These are phyloP conservation scores for Trisateles emortualis DNA, from an alignment of 2,888 invertebrate genomes.

Conservation along the genomic window DNA sequence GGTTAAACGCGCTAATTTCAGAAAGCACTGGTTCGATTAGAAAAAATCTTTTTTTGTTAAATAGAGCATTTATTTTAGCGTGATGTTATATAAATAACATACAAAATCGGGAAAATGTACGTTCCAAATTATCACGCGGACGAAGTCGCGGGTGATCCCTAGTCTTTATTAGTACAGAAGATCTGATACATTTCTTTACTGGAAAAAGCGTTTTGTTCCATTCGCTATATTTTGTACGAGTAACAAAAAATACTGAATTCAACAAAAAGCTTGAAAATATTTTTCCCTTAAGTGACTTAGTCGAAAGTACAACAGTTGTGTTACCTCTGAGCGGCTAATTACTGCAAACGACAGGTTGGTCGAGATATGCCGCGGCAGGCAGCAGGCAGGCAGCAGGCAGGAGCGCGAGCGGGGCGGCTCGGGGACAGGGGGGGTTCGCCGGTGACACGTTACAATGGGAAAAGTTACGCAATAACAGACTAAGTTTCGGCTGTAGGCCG, in stretches of 20 bases:
- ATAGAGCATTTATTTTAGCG: too few species aligned
- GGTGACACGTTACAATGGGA: conserved; percentile 72
- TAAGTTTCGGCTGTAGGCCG: conserved; percentile 54
- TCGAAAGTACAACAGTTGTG: conserved; percentile 52
- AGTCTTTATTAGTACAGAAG: too few species aligned
- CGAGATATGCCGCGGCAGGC: conserved; percentile 14
- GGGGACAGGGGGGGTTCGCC: conserved; percentile 25
- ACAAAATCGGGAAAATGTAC: too few species aligned
- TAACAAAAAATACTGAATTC: conserved; percentile 20
- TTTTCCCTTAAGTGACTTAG: conserved; percentile 56
- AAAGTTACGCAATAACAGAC: conserved; percentile 76
- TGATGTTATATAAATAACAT: too few species aligned
- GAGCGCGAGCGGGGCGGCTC: conserved; percentile 8
- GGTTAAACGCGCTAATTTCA: too few species aligned
- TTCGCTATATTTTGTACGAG: too few species aligned
- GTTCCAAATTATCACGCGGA: too few species aligned
- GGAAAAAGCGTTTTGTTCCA: too few species aligned
- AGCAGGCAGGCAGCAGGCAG: conserved; percentile 10
- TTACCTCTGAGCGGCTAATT: conserved; percentile 62
- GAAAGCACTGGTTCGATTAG: too few species aligned
- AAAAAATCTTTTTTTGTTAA: too few species aligned
- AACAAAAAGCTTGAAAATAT: conserved; percentile 23
- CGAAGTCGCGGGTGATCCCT: too few species aligned
- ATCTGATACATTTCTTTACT: too few species aligned
- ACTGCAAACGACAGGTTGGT: conserved; percentile 48